Evolutionary conservation across 1,140 invertebrate genomes (phyloP).

Genomic region (Xylocopa sonorina): DNA sequence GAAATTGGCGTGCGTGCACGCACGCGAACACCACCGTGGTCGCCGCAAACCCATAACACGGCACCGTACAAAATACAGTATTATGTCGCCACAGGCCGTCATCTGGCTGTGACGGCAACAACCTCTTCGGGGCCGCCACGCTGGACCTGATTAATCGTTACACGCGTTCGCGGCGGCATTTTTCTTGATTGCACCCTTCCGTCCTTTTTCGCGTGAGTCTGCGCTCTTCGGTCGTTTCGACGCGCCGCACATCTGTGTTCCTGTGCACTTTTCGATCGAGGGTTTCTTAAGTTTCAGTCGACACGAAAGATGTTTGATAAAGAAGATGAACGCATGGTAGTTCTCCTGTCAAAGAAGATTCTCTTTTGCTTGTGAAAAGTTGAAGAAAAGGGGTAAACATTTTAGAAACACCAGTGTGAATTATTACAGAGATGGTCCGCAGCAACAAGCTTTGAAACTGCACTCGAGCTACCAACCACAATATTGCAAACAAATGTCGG

Average conservation of each 20-base stretch:
- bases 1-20: constrained; percentile 66
- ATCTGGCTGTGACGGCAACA: constrained; percentile 73
- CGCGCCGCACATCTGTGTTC: neutral
- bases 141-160: constrained; percentile 76
- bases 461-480: neutral
- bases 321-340: no score
- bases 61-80: constrained; percentile 76
- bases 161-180: constrained; percentile 69
- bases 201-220: constrained; percentile 22
- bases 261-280: no score
- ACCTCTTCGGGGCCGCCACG: constrained; percentile 67
- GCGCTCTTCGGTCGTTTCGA: constrained; percentile 38
- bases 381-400: neutral
- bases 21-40: constrained; percentile 65
- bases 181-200: constrained; percentile 56
- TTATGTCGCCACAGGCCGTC: constrained; percentile 73
- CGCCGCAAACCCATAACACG: constrained; percentile 75
- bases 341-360: no score
- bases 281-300: no score
- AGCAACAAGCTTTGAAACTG: neutral
- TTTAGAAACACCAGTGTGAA: neutral
- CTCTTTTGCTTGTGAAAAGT: neutral
- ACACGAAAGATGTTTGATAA: no score
- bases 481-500: constrained; percentile 8
- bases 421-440: neutral